These are phyloP conservation scores for Dendrolimus punctatus DNA, from an alignment of 1,140 invertebrate species.

Conservation along the genomic window DNA sequence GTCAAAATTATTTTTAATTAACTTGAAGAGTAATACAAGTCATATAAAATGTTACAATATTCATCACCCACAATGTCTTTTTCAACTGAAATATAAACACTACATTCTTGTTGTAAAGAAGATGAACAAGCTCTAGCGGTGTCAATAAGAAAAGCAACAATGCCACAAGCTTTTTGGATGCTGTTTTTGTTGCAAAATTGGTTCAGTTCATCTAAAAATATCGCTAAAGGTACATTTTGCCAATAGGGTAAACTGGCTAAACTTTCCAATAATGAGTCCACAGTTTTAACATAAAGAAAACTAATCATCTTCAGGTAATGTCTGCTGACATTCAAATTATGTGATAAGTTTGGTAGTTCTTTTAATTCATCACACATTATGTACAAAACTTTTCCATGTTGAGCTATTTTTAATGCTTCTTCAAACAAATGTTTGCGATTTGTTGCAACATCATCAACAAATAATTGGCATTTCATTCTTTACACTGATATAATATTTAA, in stretches of 20 bases:
- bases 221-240: constrained; percentile 52
- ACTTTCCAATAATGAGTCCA: constrained; percentile 43
- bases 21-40: constrained; percentile 26
- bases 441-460: constrained; percentile 25
- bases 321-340: constrained; percentile 42
- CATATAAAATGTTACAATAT: constrained; percentile 36
- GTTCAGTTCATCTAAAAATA: constrained; percentile 51
- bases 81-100: constrained; percentile 35
- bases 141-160: constrained; percentile 42
- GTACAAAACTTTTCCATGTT: constrained; percentile 55
- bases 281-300: constrained; percentile 46
- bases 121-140: constrained; percentile 32
- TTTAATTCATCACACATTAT: constrained; percentile 48
- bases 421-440: constrained; percentile 49
- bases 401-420: constrained; percentile 36
- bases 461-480: constrained; percentile 14
- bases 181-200: constrained; percentile 36
- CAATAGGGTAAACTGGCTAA: constrained; percentile 40
- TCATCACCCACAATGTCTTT: constrained; percentile 33
- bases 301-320: constrained; percentile 62
- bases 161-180: constrained; percentile 45
- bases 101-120: constrained; percentile 23
- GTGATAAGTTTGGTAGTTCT: constrained; percentile 50
- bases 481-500: too few relatives aligned
- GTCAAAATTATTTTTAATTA: too few relatives aligned